These are phyloP conservation scores for Chymomyza amoena DNA, from an alignment of 2,888 invertebrate genomes.

Conservation along the genomic window DNA sequence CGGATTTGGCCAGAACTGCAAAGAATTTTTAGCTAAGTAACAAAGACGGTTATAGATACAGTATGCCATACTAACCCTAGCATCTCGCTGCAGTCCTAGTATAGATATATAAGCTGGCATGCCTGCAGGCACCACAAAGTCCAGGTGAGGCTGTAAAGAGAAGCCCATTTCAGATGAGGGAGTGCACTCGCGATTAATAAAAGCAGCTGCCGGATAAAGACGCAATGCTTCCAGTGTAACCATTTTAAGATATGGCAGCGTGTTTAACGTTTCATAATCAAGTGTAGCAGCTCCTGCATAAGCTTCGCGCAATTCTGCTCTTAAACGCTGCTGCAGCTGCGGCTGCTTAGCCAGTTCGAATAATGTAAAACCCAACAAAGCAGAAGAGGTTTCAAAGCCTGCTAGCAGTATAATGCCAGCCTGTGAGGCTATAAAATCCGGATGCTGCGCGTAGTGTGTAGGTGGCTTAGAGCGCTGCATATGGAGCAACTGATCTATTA, in stretches of 20 bases:
- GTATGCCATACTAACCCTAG: conserved; percentile 50
- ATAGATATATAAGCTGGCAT: conserved; percentile 76
- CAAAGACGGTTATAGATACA: neutral
- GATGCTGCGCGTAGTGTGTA: conserved; percentile 51
- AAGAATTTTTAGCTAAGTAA: neutral
- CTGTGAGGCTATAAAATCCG: conserved; percentile 73
- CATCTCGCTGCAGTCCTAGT: conserved; percentile 74
- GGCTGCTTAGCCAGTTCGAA: conserved; percentile 77
- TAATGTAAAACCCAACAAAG: conserved; percentile 77
- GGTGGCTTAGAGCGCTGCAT: conserved; percentile 56
- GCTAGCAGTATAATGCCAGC: conserved; percentile 75
- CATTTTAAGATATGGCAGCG: conserved; percentile 78
- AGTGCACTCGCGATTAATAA: conserved; percentile 75
- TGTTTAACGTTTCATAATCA: conserved; percentile 74
- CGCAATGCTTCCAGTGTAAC: conserved; percentile 75
- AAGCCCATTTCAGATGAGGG: conserved; percentile 37
- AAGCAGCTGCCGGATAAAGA: conserved; percentile 75
- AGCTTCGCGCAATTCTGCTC: conserved; percentile 74
- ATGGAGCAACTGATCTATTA: conserved; percentile 78
- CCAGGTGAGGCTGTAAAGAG: conserved; percentile 59
- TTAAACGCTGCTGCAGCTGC: conserved; percentile 74
- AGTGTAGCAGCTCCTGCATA: conserved; percentile 45
- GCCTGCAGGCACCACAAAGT: conserved; percentile 67
- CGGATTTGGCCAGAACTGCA: conserved; percentile 74
- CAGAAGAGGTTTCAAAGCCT: conserved; percentile 77